These are phyloP conservation scores for Plecotus auritus DNA, from an alignment of 2,113 vertebrate species.

Conservation along the genomic window DNA sequence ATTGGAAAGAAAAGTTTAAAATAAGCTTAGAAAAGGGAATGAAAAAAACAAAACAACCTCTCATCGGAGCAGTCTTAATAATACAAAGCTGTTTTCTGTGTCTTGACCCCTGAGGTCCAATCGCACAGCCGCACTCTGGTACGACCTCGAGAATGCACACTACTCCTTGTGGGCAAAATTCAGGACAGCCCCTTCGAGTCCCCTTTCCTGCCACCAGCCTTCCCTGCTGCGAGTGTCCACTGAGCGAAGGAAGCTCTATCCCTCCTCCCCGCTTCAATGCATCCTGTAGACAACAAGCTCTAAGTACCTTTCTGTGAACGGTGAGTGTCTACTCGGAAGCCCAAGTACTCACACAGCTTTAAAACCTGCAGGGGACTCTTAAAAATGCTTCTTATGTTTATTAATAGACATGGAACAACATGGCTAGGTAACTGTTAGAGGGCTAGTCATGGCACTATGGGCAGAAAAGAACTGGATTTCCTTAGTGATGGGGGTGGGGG, in stretches of 20 bases:
- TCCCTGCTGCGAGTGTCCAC: neutral
- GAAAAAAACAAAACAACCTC: neutral
- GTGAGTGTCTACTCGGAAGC: neutral
- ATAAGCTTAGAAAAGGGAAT: neutral
- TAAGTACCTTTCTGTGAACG: neutral
- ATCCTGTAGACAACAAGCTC: neutral
- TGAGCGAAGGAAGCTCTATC: neutral
- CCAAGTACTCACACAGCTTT: neutral
- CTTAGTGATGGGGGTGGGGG: neutral
- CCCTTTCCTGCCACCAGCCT: neutral
- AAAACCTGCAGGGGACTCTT: neutral
- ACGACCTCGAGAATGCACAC: accelerated
- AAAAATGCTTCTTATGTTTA: neutral
- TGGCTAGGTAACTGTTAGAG: neutral
- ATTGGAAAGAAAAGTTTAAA: neutral
- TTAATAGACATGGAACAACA: neutral
- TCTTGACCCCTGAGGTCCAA: neutral
- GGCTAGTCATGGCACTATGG: neutral
- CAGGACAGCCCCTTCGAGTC: accelerated
- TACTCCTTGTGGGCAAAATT: neutral
- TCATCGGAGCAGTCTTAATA: neutral
- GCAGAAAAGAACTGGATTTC: neutral
- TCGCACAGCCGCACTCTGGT: neutral
- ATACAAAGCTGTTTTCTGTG: neutral
- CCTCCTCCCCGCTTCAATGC: neutral